Evolutionary conservation across 92 coral and sea anemone genomes (phyloP), one percentile per base, ranked within the genome.

Genomic region (Phenganax stokvisi): DNA sequence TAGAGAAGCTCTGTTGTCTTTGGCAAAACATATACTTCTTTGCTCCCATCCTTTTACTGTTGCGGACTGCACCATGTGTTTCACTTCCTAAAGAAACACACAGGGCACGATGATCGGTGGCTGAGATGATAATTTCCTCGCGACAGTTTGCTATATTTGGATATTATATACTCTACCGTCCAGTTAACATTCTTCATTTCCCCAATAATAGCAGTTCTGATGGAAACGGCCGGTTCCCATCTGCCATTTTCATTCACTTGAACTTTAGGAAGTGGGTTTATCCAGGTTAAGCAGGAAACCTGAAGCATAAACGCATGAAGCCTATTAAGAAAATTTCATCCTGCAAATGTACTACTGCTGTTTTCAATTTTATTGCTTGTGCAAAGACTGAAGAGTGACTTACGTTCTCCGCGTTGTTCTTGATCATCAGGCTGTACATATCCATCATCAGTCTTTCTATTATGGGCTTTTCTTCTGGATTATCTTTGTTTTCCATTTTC

Each of bases 21-120:
- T 81, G 29, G 84, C 78, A 37, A 81, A 81, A 61, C 84, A 81
- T 7, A 81, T 58, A 44, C 84, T 81, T 47, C 84, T 47, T n/a
- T 81, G 84, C 37, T 81, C 59, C 30, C 27, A 28, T 5, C 77
- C 84, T 16, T 67, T 68, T 37, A n/a, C 57, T 30, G 84, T 81
- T 11, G 58, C 51, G 3, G 62, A 62, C 62, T 68, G 57, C 9
- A 81, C 61, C 54, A 44, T 78, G 17, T 64, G 59, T 44, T 67
- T 66, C 25, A 81, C 84, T 68, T 81, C 84, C 84, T 81, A 62
- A 15, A 81, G 27, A 53, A 10, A 63, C 63, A 6, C 13, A 57
- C 12, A 30, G 58, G 53, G 47, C 5, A 37, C 47, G 47, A 37
- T 37, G 47, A 37, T 1, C 5, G 47, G 47, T 37, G 47, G 47